These are phyloP conservation scores for Cichladusa arquata DNA, from an alignment of 2,113 vertebrate genomes.

Conservation along the genomic window DNA sequence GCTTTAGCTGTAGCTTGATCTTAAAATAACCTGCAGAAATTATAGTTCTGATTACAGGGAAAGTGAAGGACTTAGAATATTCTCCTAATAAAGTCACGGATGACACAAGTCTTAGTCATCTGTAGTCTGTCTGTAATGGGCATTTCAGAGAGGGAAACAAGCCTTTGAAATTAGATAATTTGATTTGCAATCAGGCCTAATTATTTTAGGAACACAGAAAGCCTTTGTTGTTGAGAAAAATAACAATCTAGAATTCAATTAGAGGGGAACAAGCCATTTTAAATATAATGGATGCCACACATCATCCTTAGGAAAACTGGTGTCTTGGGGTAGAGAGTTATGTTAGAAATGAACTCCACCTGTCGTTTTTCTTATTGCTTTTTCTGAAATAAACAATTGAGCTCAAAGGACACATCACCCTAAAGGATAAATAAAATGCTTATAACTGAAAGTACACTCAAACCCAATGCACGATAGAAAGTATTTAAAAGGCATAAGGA, in stretches of 20 bases:
- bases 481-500: not conserved
- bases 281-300: conserved; percentile 55
- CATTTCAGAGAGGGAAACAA: conserved; percentile 70
- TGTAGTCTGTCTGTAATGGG: conserved; percentile 62
- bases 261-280: conserved; percentile 57
- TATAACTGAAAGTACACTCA: not conserved
- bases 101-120: conserved; percentile 77
- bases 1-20: conserved; percentile 88
- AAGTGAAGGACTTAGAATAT: conserved; percentile 80
- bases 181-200: conserved; percentile 74
- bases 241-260: conserved; percentile 71
- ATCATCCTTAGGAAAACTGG: conserved; percentile 28
- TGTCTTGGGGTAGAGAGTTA: conserved; percentile 46
- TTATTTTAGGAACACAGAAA: conserved; percentile 77
- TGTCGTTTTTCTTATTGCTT: not conserved
- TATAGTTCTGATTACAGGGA: conserved; percentile 83
- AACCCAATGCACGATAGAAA: not conserved
- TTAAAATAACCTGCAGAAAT: conserved; percentile 94
- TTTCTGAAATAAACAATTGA: conserved; percentile 60
- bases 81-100: conserved; percentile 79
- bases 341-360: conserved; percentile 25
- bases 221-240: conserved; percentile 69
- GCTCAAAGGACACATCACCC: conserved; percentile 50
- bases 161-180: conserved; percentile 75
- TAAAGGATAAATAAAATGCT: conserved; percentile 51